Base-by-base conservation (phyloP, 2,888 invertebrate genomes). In the Anticlea derivata region DNA sequence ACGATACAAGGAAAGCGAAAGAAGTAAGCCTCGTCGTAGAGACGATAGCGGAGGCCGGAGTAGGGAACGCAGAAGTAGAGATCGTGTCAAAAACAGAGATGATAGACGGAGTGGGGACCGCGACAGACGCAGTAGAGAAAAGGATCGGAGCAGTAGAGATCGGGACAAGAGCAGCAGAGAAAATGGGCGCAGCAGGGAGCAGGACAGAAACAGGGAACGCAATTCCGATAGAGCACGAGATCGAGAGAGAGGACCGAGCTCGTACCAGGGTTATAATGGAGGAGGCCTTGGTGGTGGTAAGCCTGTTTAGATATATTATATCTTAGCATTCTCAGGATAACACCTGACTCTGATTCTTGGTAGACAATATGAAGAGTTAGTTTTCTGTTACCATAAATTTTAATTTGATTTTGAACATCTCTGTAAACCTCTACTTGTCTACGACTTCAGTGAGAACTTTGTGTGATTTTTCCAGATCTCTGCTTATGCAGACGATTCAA, bases 251-350 rank as follows among this genome's bases (percentile, higher is more conserved):
- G 77, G 65, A 22, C 69, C 71, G 0, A 78, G 71, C 46, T 67
- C 40, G 72, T 64, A 35, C n/a, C 46, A 47, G 73, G 77, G 30
- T 67, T 57, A 69, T 38, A 76, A 58, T 55, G 77, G 78, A 24
- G 80, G 77, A 7, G 85, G 86, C 1, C 68, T 83, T 2, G 84
- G 83, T 5, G 77, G 82, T 60, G 82, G 83, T 78, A 53, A 52
- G 50, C 60, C n/a, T 12, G n/a, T 44, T 13, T 8, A 30, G 6
- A 23, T 5, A 29, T n/a, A 29, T 2, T 26, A 3, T 26, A 8
- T 27, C 5, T n/a, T n/a, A n/a, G n/a, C n/a, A n/a, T n/a, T n/a
- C n/a, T n/a, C n/a, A n/a, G n/a, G n/a, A n/a, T n/a, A n/a, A n/a
- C n/a, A n/a, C n/a, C n/a, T n/a, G n/a, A n/a, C n/a, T n/a, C n/a